Conservation (phyloP, 2,113 vertebrate genomes). For the Ciconia stormi region DNA sequence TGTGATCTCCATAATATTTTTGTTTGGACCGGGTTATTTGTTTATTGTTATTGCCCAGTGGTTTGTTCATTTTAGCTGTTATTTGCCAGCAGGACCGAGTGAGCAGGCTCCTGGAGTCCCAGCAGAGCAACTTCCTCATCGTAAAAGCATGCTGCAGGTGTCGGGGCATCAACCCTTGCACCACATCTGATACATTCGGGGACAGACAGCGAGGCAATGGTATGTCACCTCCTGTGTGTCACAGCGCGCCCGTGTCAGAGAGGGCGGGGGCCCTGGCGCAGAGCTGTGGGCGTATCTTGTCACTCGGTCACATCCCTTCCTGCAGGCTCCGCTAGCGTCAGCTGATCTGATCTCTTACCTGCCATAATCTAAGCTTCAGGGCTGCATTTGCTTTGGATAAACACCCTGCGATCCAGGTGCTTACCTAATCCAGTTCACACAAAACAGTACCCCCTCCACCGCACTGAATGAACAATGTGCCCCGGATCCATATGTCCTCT, state of each 20-base stretch:
- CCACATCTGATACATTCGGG: background rate
- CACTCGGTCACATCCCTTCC: background rate
- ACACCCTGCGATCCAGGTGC: background rate
- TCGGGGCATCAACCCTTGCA: rapidly evolving
- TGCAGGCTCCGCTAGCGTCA: background rate
- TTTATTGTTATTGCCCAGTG: background rate
- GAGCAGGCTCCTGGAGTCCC: background rate
- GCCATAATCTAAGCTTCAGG: background rate
- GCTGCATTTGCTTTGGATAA: background rate
- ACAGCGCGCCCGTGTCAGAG: rapidly evolving
- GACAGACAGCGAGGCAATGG: background rate
- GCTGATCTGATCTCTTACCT: background rate
- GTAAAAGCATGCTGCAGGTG: rapidly evolving
- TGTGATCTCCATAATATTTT: background rate
- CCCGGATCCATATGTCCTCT: no score
- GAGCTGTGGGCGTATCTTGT: background rate
- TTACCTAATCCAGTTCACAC: background rate
- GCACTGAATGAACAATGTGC: rapidly evolving
- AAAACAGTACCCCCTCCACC: background rate
- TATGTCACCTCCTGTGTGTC: background rate
- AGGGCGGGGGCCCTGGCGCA: rapidly evolving
- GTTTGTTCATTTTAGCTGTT: background rate
- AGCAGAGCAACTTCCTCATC: background rate
- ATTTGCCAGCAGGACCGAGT: background rate
- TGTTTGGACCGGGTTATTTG: background rate